Percentiles rank a stretch among this genome's conserved stretches.
Evolutionary conservation across 2,888 invertebrate genomes (phyloP).

Genomic region (Nomada hirtipes): DNA sequence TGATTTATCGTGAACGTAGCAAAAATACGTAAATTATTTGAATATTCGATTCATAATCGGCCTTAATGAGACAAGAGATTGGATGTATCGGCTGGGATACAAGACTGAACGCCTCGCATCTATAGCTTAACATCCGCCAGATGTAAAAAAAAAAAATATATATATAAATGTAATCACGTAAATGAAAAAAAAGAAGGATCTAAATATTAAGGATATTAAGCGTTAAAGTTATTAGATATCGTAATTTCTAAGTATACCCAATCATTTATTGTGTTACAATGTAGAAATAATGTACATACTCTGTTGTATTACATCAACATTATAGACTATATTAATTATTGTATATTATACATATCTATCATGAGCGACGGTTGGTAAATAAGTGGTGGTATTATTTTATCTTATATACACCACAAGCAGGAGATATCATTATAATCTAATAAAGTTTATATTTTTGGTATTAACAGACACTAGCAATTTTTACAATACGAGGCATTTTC

Average conservation of each 20-base stretch:
- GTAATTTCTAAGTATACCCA: slow-evolving; percentile 67
- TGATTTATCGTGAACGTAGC: slow-evolving; percentile 46
- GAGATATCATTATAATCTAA: slow-evolving; percentile 74
- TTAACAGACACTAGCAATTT: slow-evolving; percentile 70
- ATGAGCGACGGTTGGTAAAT: slow-evolving; percentile 74
- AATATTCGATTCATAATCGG: slow-evolving; percentile 56
- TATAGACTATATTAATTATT: slow-evolving; percentile 71
- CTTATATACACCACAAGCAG: slow-evolving; percentile 76
- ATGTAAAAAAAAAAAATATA: slow-evolving; percentile 50
- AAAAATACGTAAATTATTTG: slow-evolving; percentile 40
- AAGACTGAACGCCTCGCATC: slow-evolving; percentile 80
- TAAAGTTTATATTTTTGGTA: slow-evolving; percentile 83
- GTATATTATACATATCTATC: slow-evolving; percentile 79
- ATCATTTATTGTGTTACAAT: slow-evolving; percentile 74
- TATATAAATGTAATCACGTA: slow-evolving; percentile 31
- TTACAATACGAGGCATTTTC: slow-evolving; percentile 49
- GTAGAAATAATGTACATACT: slow-evolving; percentile 77
- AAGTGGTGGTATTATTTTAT: slow-evolving; percentile 79
- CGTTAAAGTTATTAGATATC: slow-evolving; percentile 73
- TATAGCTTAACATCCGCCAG: slow-evolving; percentile 65
- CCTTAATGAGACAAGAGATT: slow-evolving; percentile 67
- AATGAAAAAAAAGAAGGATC: slow-evolving; percentile 45
- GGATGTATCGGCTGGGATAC: slow-evolving; percentile 74
- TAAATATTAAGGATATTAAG: slow-evolving; percentile 54
- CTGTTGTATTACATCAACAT: slow-evolving; percentile 76